Conservation (phyloP, 2,113 vertebrate genomes). For the Sapajus apella region DNA sequence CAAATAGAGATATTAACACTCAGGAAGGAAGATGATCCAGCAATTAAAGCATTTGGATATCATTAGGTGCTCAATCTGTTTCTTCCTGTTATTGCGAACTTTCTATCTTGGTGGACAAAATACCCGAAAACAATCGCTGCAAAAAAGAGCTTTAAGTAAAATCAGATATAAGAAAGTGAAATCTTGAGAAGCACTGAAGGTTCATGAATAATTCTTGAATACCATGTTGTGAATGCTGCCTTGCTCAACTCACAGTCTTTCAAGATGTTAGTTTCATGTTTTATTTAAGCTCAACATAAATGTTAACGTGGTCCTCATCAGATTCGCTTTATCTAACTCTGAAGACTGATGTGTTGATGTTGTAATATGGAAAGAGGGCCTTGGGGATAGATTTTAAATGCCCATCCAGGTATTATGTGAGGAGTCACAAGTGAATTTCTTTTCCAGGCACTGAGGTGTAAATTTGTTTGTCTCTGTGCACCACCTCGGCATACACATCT, state of each 20-base stretch:
- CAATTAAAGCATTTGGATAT: constrained; percentile 71
- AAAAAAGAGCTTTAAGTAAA: constrained; percentile 39
- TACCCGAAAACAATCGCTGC: constrained; percentile 53
- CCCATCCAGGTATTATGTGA: constrained; percentile 52
- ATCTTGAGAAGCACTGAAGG: constrained; percentile 12
- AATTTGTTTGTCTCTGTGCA: constrained; percentile 71
- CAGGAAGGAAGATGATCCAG: constrained; percentile 72
- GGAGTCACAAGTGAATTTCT: constrained; percentile 69
- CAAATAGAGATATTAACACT: constrained; percentile 59
- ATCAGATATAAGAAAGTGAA: constrained; percentile 58
- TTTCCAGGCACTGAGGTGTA: constrained; percentile 71
- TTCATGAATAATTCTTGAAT: constrained; percentile 64
- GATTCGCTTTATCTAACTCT: constrained; percentile 45
- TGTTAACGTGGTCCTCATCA: constrained; percentile 65
- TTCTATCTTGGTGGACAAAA: constrained; percentile 46
- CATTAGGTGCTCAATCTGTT: constrained; percentile 66
- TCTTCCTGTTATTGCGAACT: constrained; percentile 53
- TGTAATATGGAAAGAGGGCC: constrained; percentile 48
- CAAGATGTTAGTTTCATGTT: constrained; percentile 73
- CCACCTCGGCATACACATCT: constrained; percentile 65
- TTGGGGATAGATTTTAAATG: constrained; percentile 59
- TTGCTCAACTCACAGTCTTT: constrained; percentile 60
- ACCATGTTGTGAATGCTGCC: constrained; percentile 14
- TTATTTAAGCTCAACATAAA: constrained; percentile 66
- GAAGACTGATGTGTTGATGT: constrained; percentile 63